Percentiles rank a stretch among this genome's conserved stretches.
Conservation (phyloP, 1,140 invertebrate species). For the Fopius arisanus region DNA sequence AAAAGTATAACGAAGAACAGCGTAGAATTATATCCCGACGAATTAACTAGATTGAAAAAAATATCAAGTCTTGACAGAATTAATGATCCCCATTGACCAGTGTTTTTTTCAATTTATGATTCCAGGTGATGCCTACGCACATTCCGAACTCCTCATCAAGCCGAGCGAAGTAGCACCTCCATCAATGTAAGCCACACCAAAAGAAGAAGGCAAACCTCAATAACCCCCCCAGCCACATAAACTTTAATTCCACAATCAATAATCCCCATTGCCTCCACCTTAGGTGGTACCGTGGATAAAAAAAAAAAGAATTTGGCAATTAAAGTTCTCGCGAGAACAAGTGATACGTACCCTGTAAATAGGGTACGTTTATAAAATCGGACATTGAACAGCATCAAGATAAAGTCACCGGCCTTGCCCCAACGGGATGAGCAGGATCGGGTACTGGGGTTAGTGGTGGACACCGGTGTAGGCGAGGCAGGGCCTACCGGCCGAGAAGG, state of each 20-base stretch:
- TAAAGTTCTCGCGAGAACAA: background rate
- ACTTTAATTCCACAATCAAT: background rate
- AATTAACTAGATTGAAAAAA: no score
- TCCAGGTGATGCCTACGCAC: constrained; percentile 49
- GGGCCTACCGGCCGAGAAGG: constrained; percentile 40
- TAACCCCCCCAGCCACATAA: background rate
- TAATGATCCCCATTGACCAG: background rate
- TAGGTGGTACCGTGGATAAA: background rate
- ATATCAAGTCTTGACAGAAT: background rate
- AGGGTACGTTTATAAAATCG: constrained; percentile 47
- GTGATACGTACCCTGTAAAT: constrained; percentile 25
- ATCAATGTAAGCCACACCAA: background rate
- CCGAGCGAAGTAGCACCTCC: background rate
- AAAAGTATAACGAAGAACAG: no score
- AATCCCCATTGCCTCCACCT: background rate
- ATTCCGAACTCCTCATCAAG: background rate
- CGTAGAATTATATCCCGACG: no score
- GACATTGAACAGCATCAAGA: constrained; percentile 52
- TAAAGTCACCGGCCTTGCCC: constrained; percentile 48
- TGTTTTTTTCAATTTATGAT: constrained; percentile 30
- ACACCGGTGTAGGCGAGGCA: constrained; percentile 44
- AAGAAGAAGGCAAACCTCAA: background rate
- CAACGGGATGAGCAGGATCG: constrained; percentile 51
- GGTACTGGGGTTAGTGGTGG: constrained; percentile 52
- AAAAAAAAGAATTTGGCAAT: background rate